Percentiles rank a stretch among this genome's conserved stretches.
Conservation (phyloP, 2,888 invertebrate species). For the Chrysopilus asiliformis region DNA sequence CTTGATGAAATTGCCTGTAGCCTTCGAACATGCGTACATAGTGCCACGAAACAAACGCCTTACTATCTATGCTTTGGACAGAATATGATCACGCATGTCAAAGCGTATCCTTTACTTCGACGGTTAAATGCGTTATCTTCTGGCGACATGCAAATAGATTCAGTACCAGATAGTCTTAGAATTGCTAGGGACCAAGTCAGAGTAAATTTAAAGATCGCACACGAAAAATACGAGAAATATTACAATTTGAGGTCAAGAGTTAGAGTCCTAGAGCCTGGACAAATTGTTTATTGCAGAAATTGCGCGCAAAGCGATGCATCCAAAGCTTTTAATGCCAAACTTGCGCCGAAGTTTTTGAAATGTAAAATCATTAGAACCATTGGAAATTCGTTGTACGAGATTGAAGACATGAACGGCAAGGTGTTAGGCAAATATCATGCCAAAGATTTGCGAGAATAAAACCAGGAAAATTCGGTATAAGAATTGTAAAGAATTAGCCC, state of each 20-base stretch:
- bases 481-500: too few species aligned
- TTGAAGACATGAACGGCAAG: too few species aligned
- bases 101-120: neutral
- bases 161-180: neutral
- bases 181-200: neutral
- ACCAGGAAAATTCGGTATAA: too few species aligned
- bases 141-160: neutral
- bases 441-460: too few species aligned
- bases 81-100: constrained; percentile 2
- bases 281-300: constrained; percentile 2
- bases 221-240: neutral
- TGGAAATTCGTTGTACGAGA: too few species aligned
- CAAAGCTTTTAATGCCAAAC: too few species aligned
- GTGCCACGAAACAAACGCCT: constrained; percentile 1
- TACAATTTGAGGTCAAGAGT: neutral
- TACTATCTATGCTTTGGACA: constrained; percentile 2
- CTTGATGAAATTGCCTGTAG: neutral
- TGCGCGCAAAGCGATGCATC: neutral
- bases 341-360: too few species aligned
- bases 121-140: neutral
- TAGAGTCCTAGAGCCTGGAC: neutral
- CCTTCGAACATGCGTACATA: constrained; percentile 1
- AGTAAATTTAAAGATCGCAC: neutral
- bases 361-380: too few species aligned
- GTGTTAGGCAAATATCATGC: too few species aligned